Evolutionary conservation across 2,888 invertebrate species (phyloP), one percentile per base, ranked within the genome.

Genomic region (Tetragonisca angustula): DNA sequence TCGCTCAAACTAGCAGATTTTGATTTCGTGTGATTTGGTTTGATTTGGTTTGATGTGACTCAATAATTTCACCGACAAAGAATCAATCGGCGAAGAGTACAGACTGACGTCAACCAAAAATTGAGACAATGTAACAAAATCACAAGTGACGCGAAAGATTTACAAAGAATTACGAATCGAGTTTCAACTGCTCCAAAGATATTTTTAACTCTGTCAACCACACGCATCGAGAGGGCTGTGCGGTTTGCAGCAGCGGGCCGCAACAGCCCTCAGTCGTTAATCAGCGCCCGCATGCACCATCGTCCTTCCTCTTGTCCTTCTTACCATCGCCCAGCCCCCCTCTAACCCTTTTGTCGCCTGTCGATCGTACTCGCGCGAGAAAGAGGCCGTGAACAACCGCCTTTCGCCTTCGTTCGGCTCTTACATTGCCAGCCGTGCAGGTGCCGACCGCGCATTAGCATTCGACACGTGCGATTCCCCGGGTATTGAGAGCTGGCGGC

Each of bases 391-490:
- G 84, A 85, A 85, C 84, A 84, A 84, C 85, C 76, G 75, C 77
- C 77, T 74, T 84, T 84, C 80, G 79, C 85, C 85, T 83, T 85
- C 43, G 79, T 79, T 84, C 81, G 65, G 79, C 52, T 73, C 61
- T 81, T 75, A 81, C 0, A 32, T 86, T 79, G 81, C 61, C 73
- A 69, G 59, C 70, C 50, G 83, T 64, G 89, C 85, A 86, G 87
- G 86, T 88, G 85, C 73, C 83, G 52, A 43, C 73, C 79, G 59
- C 71, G 76, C 80, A 82, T 82, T 85, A 86, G 77, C 86, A 82
- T 82, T 85, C 83, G 85, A 88, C 83, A 84, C 87, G 87, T 85
- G 81, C 88, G 73, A 83, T 84, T 74, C 79, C 77, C 74, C 83
- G 62, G 67, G 77, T 83, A 83, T 75, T 68, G 74, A 32, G 32